phyloP scores from a whole-genome alignment of 2,888 invertebrate genomes.

The Tridacna crocea region DNA sequence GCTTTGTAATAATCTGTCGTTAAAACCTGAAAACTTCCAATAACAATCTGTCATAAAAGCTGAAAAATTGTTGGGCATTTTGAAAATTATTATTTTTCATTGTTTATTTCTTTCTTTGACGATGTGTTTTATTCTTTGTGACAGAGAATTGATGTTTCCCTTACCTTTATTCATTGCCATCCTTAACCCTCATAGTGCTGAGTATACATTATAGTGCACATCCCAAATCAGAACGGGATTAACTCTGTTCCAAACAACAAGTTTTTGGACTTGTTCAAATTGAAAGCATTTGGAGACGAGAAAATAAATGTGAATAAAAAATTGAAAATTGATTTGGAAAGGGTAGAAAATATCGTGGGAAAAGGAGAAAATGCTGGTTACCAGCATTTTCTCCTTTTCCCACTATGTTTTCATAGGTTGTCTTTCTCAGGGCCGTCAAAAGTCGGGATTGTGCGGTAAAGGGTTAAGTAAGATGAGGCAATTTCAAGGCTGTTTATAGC shows the following conservation, averaged over 20 bases:
- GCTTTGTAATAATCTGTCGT: slow-evolving; percentile 47
- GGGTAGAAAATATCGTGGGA: not conserved
- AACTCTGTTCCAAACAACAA: no score
- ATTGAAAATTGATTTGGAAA: no score
- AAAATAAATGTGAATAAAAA: no score
- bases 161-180: not conserved
- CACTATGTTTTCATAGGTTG: not conserved
- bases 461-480: no score
- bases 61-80: slow-evolving; percentile 58
- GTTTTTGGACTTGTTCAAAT: no score
- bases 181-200: no score
- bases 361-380: not conserved
- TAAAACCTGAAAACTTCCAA: slow-evolving; percentile 44
- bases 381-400: not conserved
- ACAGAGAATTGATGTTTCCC: slow-evolving; percentile 9
- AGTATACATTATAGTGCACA: no score
- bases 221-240: no score
- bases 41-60: slow-evolving; percentile 52
- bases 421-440: no score
- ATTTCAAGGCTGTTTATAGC: no score
- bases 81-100: slow-evolving; percentile 52
- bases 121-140: slow-evolving; percentile 45
- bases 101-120: slow-evolving; percentile 42
- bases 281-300: no score
- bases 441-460: no score